Base-by-base conservation (phyloP, 2,113 vertebrate genomes). In the Pterophyllum scalare region DNA sequence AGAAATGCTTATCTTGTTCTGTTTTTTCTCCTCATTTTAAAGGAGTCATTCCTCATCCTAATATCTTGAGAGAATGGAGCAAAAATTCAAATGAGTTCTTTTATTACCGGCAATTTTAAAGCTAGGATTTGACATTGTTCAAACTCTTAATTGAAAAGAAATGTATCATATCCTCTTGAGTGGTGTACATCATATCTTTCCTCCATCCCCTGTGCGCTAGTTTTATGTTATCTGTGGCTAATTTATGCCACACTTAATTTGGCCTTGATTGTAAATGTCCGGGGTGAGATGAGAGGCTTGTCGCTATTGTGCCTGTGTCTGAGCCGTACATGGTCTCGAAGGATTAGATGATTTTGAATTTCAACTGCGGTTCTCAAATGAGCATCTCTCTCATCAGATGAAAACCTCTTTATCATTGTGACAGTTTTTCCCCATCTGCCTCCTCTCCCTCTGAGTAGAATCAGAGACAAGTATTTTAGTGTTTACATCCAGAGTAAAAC, bases 191-290 rank as follows among this genome's bases (percentile, higher is more conserved):
- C 94, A 92, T 77, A 92, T 93, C 92, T 91, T 88, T 90, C 86
- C 90, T 94, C 89, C 85, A 83, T 92, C 93, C 94, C 93, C 93
- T 83, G 85, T 91, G 94, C 85, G 83, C 87, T 82, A 91, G 92
- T 94, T 94, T 94, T 94, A 87, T 86, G 88, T 94, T 95, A 95
- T 95, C 91, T 89, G 90, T 83, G 86, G 89, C 93, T 96, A 95
- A 95, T 95, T 95, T 94, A 94, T 95, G 95, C 94, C 92, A 94
- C 95, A 93, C 91, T 93, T 94, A 93, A 96, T 95, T 94, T 94
- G 88, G 93, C 92, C 87, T 92, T 92, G 87, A 91, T 95, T 95
- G 94, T 95, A 90, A 96, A 93, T 92, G 94, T 95, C 91, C 93
- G 26, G 90, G 89, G 89, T 94, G 91, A 95, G 92, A 92, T 90